phyloP scores from a whole-genome alignment of 2,113 vertebrate genomes.

The Morphnarchus princeps region DNA sequence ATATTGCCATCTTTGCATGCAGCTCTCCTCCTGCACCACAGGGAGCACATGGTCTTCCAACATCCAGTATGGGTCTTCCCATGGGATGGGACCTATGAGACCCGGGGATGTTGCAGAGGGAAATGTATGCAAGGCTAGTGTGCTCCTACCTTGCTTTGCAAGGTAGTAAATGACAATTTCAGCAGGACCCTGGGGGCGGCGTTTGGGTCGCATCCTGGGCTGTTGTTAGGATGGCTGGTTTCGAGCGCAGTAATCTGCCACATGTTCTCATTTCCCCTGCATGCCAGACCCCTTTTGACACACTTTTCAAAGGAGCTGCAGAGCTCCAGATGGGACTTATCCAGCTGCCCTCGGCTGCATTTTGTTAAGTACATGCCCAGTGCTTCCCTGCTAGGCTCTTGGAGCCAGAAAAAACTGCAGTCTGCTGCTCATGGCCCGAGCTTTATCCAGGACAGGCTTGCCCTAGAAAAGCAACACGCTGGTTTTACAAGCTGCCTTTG shows the following conservation, averaged over 20 bases:
- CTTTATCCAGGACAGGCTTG: not conserved
- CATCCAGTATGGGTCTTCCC: not conserved
- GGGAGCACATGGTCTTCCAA: not conserved
- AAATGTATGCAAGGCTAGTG: not conserved
- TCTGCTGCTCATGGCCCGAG: not conserved
- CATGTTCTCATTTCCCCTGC: not conserved
- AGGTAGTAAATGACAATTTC: not conserved
- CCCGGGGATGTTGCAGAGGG: not conserved
- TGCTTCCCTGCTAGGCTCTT: not conserved
- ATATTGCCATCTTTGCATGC: not conserved
- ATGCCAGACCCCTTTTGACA: not conserved
- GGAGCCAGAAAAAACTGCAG: not conserved
- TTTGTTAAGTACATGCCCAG: not conserved
- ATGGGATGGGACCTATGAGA: not conserved
- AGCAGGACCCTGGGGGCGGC: not conserved
- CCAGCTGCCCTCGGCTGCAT: not conserved
- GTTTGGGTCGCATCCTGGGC: accelerated
- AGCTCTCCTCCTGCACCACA: not conserved
- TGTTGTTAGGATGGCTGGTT: not conserved
- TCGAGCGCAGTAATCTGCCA: not conserved
- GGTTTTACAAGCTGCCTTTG: not conserved
- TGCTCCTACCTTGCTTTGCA: not conserved
- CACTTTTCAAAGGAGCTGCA: not conserved
- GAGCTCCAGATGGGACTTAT: conserved; percentile 40
- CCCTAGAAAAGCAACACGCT: not conserved